Evolutionary conservation across 2,113 vertebrate genomes (phyloP), one percentile per base, ranked within the genome.

Genomic region (Myiagra hebetior): DNA sequence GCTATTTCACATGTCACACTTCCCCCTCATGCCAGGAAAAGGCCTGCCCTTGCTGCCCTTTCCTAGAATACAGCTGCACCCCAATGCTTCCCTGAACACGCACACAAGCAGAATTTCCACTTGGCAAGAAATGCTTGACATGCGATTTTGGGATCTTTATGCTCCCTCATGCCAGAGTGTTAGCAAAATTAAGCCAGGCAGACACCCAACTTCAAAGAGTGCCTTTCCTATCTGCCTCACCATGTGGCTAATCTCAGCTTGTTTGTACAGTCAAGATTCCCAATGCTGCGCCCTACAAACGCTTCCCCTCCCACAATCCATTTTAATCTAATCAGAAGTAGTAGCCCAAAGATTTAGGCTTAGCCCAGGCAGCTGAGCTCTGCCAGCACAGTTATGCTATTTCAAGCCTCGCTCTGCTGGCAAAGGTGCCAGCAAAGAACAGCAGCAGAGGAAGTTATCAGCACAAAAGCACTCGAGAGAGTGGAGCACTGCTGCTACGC

Each of bases 301-400:
- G 55, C 75, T 41, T 93, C 75, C 69, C 62, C 89, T 95, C 96
- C 89, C 87, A 81, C 84, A 33, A 87, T 19, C 94, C 62, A 30
- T 67, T 92, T 85, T 94, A 95, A 96, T 94, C 88, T 92, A 95
- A 96, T 95, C 91, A 93, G 30, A 63, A 84, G 47, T 67, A 76
- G 93, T 76, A 91, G 74, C 81, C 87, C 85, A 53, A 80, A 96
- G 90, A 95, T 77, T 63, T 46, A 68, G 49, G 69, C 69, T 91
- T 63, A 77, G 85, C 63, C 85, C 78, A 52, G 55, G 87, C 41
- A 0, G 56, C 1, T 41, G 35, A 91, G 83, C 83, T 47, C 86
- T 84, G 86, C 88, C 88, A 88, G 79, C 63, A 88, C 5, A 24
- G 86, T 69, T 76, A 17, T 2, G 49, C 88, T 91, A 35, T 53